Conservation (phyloP, 2,113 vertebrate species). For the Myotis brandtii region DNA sequence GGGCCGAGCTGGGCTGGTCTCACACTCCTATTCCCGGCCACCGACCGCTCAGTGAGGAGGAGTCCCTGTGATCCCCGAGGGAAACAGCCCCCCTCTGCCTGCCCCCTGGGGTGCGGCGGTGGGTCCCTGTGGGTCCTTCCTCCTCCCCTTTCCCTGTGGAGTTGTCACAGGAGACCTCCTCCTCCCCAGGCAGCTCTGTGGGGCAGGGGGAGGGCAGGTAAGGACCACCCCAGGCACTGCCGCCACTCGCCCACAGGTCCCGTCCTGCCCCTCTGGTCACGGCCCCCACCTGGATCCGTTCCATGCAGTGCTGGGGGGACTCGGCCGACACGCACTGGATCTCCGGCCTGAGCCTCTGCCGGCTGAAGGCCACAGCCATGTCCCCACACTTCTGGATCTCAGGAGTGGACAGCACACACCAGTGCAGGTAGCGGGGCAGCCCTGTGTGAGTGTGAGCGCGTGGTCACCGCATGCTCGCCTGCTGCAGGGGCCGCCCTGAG, state of each 20-base stretch:
- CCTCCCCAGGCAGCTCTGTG: not conserved
- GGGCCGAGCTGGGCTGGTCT: not conserved
- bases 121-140: not conserved
- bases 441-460: conserved; percentile 77
- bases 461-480: not conserved
- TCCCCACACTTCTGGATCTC: conserved; percentile 94
- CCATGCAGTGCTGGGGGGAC: conserved; percentile 91
- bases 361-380: conserved; percentile 90
- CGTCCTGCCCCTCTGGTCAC: accelerated
- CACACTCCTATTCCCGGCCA: not conserved
- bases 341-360: conserved; percentile 87
- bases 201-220: not conserved
- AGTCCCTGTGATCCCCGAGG: not conserved
- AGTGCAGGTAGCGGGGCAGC: conserved; percentile 88
- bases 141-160: not conserved
- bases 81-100: not conserved
- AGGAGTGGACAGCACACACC: conserved; percentile 92
- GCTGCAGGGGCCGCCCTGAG: not conserved
- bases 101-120: not conserved
- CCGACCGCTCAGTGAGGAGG: not conserved
- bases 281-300: conserved; percentile 90
- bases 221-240: not conserved
- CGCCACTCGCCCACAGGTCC: accelerated
- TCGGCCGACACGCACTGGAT: conserved; percentile 91
- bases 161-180: not conserved